Percentiles rank a stretch among this genome's conserved stretches.
Evolutionary conservation across 2,888 invertebrate species (phyloP).

Genomic region (Exocentrus adspersus): DNA sequence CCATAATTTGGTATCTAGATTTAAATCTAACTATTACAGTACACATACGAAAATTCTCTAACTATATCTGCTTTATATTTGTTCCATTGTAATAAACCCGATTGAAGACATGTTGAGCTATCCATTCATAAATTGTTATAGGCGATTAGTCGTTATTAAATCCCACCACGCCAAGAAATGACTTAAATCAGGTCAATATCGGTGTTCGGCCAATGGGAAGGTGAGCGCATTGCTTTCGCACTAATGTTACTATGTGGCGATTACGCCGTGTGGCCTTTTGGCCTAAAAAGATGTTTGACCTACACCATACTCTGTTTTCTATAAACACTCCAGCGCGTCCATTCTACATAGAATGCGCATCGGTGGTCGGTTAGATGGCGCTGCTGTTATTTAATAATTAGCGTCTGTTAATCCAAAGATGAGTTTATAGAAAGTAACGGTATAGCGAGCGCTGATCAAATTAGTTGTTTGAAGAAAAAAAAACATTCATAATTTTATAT

Average conservation of each 20-base stretch:
- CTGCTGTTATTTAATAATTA: neutral
- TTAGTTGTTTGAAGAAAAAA: too few species aligned
- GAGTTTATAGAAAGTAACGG: too few species aligned
- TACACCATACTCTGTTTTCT: slow-evolving; percentile 48
- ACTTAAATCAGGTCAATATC: slow-evolving; percentile 54
- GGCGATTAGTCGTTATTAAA: slow-evolving; percentile 29
- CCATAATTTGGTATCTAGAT: too few species aligned
- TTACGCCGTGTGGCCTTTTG: slow-evolving; percentile 56
- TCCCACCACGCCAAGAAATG: slow-evolving; percentile 35
- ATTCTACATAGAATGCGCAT: slow-evolving; percentile 10
- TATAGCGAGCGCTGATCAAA: too few species aligned
- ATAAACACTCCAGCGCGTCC: slow-evolving; percentile 33
- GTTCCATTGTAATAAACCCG: too few species aligned
- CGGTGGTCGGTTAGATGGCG: neutral
- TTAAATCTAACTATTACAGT: too few species aligned
- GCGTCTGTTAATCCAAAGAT: neutral
- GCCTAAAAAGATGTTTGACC: slow-evolving; percentile 58
- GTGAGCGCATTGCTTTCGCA: slow-evolving; percentile 47
- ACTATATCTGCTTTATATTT: too few species aligned
- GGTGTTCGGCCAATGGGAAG: slow-evolving; percentile 46
- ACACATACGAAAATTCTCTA: too few species aligned
- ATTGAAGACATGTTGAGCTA: slow-evolving; percentile 7
- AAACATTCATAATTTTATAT: too few species aligned
- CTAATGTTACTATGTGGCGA: slow-evolving; percentile 46
- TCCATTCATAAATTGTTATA: slow-evolving; percentile 32